These are phyloP conservation scores for Chrysochloris asiatica DNA, from an alignment of 2,113 vertebrate genomes.

Conservation along the genomic window DNA sequence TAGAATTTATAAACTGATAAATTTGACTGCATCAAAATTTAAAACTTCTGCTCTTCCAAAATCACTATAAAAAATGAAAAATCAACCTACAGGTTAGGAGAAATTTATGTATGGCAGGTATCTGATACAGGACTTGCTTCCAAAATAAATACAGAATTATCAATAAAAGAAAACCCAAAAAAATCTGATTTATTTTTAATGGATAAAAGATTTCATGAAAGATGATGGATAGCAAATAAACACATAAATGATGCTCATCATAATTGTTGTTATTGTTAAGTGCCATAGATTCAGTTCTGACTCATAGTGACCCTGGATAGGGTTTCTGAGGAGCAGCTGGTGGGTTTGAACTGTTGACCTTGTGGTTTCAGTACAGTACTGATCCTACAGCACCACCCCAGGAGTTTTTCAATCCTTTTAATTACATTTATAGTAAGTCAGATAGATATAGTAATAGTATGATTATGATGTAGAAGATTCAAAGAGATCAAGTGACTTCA, in stretches of 20 bases:
- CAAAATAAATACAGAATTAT: neutral
- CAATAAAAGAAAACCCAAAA: neutral
- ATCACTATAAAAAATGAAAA: neutral
- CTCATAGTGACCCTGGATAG: too few relatives aligned
- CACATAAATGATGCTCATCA: too few relatives aligned
- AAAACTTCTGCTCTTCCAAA: neutral
- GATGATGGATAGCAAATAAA: neutral
- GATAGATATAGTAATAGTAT: neutral
- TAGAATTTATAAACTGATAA: neutral
- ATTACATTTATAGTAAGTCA: neutral
- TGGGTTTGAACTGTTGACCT: too few relatives aligned
- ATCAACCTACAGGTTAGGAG: neutral
- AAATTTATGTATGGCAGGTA: neutral
- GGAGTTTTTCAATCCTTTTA: too few relatives aligned
- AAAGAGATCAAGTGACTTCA: neutral
- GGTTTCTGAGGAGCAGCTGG: too few relatives aligned
- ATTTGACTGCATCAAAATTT: slow-evolving; percentile 7
- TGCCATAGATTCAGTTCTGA: too few relatives aligned
- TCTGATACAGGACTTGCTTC: neutral
- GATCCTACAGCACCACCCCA: too few relatives aligned
- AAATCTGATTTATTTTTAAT: neutral
- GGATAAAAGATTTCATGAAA: neutral
- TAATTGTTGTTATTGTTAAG: too few relatives aligned
- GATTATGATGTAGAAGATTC: neutral
- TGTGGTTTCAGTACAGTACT: too few relatives aligned